phyloP scores from a whole-genome alignment of 2,888 invertebrate species.

The Phengaris alcon region DNA sequence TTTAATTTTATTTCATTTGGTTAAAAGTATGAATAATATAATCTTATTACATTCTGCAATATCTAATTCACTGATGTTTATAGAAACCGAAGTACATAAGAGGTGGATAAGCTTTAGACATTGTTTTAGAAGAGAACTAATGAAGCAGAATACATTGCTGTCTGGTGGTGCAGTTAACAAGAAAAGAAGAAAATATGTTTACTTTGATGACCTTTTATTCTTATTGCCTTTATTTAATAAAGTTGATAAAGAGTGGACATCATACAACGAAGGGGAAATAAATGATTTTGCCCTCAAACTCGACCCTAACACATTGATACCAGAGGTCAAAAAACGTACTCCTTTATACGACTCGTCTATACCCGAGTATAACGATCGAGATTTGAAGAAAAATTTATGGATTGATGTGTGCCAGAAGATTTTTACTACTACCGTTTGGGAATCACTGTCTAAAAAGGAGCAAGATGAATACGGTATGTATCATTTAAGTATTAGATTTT shows the following conservation, averaged over 20 bases:
- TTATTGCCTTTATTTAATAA: background rate
- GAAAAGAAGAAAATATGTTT: background rate
- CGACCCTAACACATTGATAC: background rate
- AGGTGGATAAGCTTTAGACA: background rate
- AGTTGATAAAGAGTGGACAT: background rate
- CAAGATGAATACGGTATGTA: background rate
- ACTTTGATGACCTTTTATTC: background rate
- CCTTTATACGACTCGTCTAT: background rate
- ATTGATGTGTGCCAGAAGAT: background rate
- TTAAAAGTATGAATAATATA: too few relatives aligned
- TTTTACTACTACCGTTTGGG: background rate
- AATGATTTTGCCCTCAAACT: background rate
- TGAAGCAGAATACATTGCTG: background rate
- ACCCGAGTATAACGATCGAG: background rate
- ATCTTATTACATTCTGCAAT: too few relatives aligned
- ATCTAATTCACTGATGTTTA: background rate
- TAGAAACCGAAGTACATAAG: constrained; percentile 1
- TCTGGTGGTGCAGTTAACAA: background rate
- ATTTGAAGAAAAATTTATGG: background rate
- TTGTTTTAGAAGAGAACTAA: background rate
- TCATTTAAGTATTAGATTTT: background rate
- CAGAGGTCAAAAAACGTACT: background rate
- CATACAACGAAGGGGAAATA: too few relatives aligned
- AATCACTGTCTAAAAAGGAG: background rate
- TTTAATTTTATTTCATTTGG: too few relatives aligned